Base-by-base conservation (phyloP, 2,888 invertebrate species). In the Drosophila koepferae region DNA sequence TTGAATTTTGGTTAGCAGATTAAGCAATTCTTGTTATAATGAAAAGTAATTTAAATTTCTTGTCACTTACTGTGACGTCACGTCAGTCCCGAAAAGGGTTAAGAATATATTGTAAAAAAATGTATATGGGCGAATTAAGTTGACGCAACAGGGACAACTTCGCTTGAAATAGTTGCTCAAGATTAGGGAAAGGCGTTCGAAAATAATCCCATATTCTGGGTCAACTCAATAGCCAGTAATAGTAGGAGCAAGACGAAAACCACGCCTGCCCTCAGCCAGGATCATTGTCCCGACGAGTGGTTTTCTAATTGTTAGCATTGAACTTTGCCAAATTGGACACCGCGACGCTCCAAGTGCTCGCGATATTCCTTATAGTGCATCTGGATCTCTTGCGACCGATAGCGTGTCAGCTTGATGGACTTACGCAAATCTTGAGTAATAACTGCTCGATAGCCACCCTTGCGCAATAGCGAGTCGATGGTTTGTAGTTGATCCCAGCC, bases 401-500 rank as follows among this genome's bases (percentile, higher is more conserved):
- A 99, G 86, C 99, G 97, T 62, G 98, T 99, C 90, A 99, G 94
- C 94, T 98, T 98, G 92, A 99, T 97, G 92, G 96, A 96, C 90
- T 97, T 96, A 66, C 99, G 95, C 91, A 97, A 94, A 64, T 98
- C 98, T 34, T 96, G 95, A n/a, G 97, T 97, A 77, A 99, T 98
- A 63, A 95, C 94, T 36, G 98, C 97, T 93, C 98, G 98, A 94
- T 96, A 99, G 55, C 99, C 99, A 80, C 99, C 99, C 94, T 99
- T 99, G 83, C 99, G 96, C 77, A 99, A 95, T 74, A 99, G 94
- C 46, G 99, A 98, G 94, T 99, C 99, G 91, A 99, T 98, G 31
- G 99, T 99, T 94, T 99, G 99, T 81, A 97, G 95, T 94, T 98
- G 98, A 95, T 99, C 98, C 99, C 99, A 99, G 89, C 99, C 99